These are phyloP conservation scores for Ecliptopera silaceata DNA, from an alignment of 2,888 invertebrate species.

Conservation along the genomic window DNA sequence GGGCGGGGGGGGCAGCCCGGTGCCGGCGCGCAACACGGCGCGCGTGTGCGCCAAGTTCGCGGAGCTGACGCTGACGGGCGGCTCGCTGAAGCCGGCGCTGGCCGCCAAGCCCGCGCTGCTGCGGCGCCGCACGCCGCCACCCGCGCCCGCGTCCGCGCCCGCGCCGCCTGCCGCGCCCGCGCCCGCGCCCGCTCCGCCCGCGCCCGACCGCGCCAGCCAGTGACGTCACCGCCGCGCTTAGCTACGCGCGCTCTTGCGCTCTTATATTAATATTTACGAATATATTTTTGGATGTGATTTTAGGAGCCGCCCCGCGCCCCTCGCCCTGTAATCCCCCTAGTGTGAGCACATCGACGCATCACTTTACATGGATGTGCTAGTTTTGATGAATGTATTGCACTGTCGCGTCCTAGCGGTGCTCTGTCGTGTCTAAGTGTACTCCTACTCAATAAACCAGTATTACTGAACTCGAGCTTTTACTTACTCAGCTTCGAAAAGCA, in stretches of 20 bases:
- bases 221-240: not conserved
- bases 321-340: not conserved
- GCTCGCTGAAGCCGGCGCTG: constrained; percentile 87
- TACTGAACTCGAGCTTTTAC: constrained; percentile 36
- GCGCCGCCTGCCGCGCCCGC: constrained; percentile 25
- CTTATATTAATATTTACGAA: not conserved
- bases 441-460: constrained; percentile 65
- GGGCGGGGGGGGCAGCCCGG: constrained; percentile 62
- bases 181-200: constrained; percentile 32
- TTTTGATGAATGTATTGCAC: constrained; percentile 11
- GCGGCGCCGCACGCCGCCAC: constrained; percentile 67
- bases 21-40: constrained; percentile 84
- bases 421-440: not conserved
- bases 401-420: not conserved
- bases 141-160: constrained; percentile 17
- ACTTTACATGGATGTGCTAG: constrained; percentile 18
- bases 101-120: constrained; percentile 92
- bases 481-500: not conserved
- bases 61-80: constrained; percentile 85
- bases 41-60: constrained; percentile 86
- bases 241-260: too few species aligned
- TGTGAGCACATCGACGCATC: constrained; percentile 13
- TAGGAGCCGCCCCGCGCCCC: constrained; percentile 12
- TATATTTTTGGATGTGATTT: constrained; percentile 45
- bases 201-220: constrained; percentile 3